A percentile compares a stretch with the other conserved stretches of the same genome.
Conservation (phyloP, 2,888 invertebrate genomes). For the Hirtodrosophila alboralis region DNA sequence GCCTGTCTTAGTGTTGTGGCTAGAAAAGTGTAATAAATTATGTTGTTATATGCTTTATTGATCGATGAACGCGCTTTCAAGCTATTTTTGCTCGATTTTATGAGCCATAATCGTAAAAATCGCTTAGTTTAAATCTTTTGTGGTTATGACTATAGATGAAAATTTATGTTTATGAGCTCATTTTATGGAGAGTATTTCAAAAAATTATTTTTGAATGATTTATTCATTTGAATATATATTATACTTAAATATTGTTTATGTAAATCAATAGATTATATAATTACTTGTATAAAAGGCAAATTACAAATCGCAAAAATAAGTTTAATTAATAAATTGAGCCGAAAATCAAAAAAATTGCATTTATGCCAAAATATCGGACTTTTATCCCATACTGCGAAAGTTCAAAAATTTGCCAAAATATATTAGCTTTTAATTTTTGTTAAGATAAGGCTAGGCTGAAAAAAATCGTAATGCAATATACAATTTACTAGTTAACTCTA, state of each 20-base stretch:
- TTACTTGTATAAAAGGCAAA: too few relatives aligned
- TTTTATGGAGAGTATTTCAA: background rate
- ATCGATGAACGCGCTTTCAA: slow-evolving; percentile 19
- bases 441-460: too few relatives aligned
- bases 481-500: too few relatives aligned
- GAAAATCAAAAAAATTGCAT: too few relatives aligned
- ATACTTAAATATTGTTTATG: background rate
- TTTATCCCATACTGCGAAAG: too few relatives aligned
- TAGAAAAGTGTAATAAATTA: slow-evolving; percentile 13
- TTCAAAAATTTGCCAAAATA: too few relatives aligned
- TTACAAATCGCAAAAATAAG: too few relatives aligned
- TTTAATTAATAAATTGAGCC: too few relatives aligned
- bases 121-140: slow-evolving; percentile 4
- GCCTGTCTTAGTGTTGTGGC: slow-evolving; percentile 7
- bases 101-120: slow-evolving; percentile 23
- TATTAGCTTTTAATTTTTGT: too few relatives aligned
- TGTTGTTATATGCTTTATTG: slow-evolving; percentile 5
- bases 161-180: background rate
- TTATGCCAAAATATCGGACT: too few relatives aligned
- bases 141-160: slow-evolving; percentile 16
- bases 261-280: too few relatives aligned
- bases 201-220: slow-evolving; percentile 4
- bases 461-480: too few relatives aligned
- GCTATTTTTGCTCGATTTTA: slow-evolving; percentile 8
- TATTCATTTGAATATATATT: background rate